Evolutionary conservation across 1,140 invertebrate genomes (phyloP).

Genomic region (Acromyrmex echinatior): DNA sequence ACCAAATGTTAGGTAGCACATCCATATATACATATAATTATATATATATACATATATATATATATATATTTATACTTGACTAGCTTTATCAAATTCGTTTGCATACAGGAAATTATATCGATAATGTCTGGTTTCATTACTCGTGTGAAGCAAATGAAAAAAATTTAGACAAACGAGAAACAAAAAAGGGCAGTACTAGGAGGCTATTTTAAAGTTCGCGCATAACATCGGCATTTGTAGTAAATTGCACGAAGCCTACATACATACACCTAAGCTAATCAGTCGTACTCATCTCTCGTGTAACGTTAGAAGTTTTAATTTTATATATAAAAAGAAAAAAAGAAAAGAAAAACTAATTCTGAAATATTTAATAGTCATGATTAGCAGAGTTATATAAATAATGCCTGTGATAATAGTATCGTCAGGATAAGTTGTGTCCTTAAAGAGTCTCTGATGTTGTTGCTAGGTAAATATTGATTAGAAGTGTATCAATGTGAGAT

Average conservation of each 20-base stretch:
- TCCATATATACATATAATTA: slow-evolving; percentile 72
- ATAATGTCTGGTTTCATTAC: slow-evolving; percentile 56
- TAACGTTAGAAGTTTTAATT: slow-evolving; percentile 86
- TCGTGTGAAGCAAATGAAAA: slow-evolving; percentile 17
- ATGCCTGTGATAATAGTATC: slow-evolving; percentile 88
- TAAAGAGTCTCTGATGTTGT: slow-evolving; percentile 87
- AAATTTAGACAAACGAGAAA: slow-evolving; percentile 41
- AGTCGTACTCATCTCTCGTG: slow-evolving; percentile 83
- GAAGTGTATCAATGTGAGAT: slow-evolving; percentile 66
- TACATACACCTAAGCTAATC: slow-evolving; percentile 80
- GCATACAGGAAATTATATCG: slow-evolving; percentile 71
- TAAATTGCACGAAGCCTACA: slow-evolving; percentile 79
- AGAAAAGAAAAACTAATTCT: slow-evolving; percentile 82
- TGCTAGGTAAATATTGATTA: slow-evolving; percentile 84
- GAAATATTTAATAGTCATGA: slow-evolving; percentile 85
- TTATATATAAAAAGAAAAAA: slow-evolving; percentile 81
- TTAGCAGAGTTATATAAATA: slow-evolving; percentile 87
- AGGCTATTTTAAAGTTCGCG: slow-evolving; percentile 70
- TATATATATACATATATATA: slow-evolving; percentile 75
- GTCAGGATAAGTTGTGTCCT: slow-evolving; percentile 88
- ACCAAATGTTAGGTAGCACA: slow-evolving; percentile 83
- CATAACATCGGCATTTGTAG: slow-evolving; percentile 72
- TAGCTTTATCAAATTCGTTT: slow-evolving; percentile 79
- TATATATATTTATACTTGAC: slow-evolving; percentile 79
- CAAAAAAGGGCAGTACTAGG: slow-evolving; percentile 36